Conservation (phyloP, 2,888 invertebrate genomes). For the Cyclophora albipunctata region DNA sequence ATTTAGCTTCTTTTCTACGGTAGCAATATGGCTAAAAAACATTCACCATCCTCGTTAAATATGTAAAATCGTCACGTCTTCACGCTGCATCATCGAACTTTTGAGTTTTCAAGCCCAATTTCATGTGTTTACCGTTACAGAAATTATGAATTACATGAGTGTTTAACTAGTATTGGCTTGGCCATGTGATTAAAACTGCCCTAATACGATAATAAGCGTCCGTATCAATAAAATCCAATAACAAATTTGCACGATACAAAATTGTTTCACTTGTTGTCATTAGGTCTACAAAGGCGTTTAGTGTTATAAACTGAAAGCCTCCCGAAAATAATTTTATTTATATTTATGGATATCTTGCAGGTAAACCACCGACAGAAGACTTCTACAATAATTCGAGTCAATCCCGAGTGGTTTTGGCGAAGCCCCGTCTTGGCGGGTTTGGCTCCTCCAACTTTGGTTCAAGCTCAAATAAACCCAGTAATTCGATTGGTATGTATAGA, state of each 20-base stretch:
- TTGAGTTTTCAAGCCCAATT: neutral
- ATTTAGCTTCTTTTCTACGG: too few species aligned
- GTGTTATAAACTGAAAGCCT: too few species aligned
- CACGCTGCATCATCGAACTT: neutral
- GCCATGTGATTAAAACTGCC: too few species aligned
- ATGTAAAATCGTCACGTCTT: neutral
- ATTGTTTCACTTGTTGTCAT: too few species aligned
- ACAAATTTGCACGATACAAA: too few species aligned
- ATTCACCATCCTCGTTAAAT: too few species aligned
- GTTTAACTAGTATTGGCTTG: too few species aligned
- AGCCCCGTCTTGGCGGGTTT: constrained; percentile 62
- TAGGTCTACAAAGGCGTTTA: too few species aligned
- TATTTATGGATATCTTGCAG: constrained; percentile 21
- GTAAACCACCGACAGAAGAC: constrained; percentile 53
- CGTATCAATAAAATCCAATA: too few species aligned
- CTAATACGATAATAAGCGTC: too few species aligned
- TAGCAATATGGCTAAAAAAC: too few species aligned
- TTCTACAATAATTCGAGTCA: constrained; percentile 58
- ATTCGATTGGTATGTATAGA: constrained; percentile 49
- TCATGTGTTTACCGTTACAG: neutral
- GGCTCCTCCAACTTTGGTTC: constrained; percentile 54
- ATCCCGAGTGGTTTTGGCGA: constrained; percentile 59
- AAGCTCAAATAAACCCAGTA: constrained; percentile 51
- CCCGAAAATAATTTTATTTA: too few species aligned
- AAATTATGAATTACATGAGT: neutral